Conservation (phyloP, 1,140 invertebrate species). For the Calosoma granatense region DNA sequence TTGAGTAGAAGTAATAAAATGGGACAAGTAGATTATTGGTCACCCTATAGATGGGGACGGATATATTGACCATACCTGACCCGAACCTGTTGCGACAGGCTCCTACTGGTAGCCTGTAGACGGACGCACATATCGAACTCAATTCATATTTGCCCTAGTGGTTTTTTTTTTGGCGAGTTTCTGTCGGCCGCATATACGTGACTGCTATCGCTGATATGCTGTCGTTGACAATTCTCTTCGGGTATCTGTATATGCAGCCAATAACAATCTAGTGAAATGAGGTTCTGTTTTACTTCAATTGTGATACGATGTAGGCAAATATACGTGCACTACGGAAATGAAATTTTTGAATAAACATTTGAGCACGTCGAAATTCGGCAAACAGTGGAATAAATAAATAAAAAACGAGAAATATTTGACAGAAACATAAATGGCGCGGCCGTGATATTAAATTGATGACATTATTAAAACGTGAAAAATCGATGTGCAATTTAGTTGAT, state of each 20-base stretch:
- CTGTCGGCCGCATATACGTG: not conserved
- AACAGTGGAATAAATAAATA: not conserved
- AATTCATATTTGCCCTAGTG: not conserved
- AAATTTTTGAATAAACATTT: conserved; percentile 4
- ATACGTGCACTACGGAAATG: not conserved
- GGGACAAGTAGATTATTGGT: no score
- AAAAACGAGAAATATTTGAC: no score
- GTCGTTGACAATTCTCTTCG: not conserved
- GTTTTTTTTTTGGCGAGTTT: not conserved
- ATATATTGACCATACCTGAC: no score
- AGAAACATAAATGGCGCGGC: no score
- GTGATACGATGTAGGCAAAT: conserved; percentile 6
- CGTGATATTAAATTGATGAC: no score
- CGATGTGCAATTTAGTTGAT: no score
- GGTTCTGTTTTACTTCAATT: conserved; percentile 3
- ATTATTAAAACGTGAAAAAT: no score
- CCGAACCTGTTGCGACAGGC: not conserved
- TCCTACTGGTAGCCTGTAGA: no score
- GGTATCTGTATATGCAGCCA: not conserved
- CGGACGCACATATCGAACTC: not conserved
- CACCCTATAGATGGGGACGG: no score
- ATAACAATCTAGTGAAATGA: conserved; percentile 6
- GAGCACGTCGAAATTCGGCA: not conserved
- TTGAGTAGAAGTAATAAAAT: no score
- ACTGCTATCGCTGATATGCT: not conserved